Evolutionary conservation across 37 sponge, comb jelly and placozoan genomes (phyloP), one percentile per base, ranked within the genome.

Genomic region (Axinella damicornis): DNA sequence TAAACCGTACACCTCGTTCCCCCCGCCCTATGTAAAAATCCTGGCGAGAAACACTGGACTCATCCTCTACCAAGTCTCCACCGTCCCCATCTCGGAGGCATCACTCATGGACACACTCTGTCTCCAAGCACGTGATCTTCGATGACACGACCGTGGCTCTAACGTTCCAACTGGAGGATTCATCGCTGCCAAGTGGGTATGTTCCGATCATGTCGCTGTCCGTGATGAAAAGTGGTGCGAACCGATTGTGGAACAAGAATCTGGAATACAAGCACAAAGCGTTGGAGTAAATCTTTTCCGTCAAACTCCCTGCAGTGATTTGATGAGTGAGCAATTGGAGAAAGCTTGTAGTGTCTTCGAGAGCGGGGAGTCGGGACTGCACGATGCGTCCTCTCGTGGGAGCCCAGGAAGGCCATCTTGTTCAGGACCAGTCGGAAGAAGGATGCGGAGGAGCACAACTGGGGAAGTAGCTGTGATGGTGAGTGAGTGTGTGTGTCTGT

Each of bases 21-120:
- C n/a, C n/a, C n/a, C n/a, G n/a, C n/a, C n/a, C n/a, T n/a, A n/a
- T n/a, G n/a, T n/a, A n/a, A n/a, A n/a, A n/a, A n/a, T n/a, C n/a
- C n/a, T n/a, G n/a, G n/a, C n/a, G n/a, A n/a, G n/a, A n/a, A n/a
- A n/a, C n/a, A n/a, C n/a, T n/a, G n/a, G n/a, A n/a, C n/a, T n/a
- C 25, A 89, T 96, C 37, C 83, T 93, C 12, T 93, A 65, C 65
- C 94, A 90, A 57, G 85, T 96, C 14, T 90, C 96, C 0, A 38
- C 20, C 17, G 33, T 83, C 1, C 84, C 92, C 0, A 57, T 1
- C 30, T 71, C 79, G 14, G 89, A 89, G 69, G 5, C 20, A 40
- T 60, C 75, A 0, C 72, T 93, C 5, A 81, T 85, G 66, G 86
- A 88, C 59, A 85, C 83, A 9, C 86, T 93, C 30, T 93, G 93